phyloP scores from a whole-genome alignment of 2,888 invertebrate genomes.

The Brachypalpus laphriformis region DNA sequence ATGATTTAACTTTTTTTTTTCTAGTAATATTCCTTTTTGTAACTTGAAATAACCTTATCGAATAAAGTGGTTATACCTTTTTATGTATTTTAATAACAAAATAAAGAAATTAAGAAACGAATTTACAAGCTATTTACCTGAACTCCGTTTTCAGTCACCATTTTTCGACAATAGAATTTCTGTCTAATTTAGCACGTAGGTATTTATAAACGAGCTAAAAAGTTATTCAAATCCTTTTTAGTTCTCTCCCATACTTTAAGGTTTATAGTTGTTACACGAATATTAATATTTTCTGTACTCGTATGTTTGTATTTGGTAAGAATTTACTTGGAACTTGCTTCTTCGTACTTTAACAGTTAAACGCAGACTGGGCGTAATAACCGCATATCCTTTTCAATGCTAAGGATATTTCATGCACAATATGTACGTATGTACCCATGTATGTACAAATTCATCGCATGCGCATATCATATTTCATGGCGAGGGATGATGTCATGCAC shows the following conservation, averaged over 20 bases:
- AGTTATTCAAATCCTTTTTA: background rate
- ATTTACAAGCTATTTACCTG: conserved; percentile 79
- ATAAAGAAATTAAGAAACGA: conserved; percentile 11
- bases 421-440: background rate
- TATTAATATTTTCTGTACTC: background rate
- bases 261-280: background rate
- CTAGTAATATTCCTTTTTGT: too few species aligned
- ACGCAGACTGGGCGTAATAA: conserved; percentile 80
- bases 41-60: too few species aligned
- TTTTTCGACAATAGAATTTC: conserved; percentile 75
- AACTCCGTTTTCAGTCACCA: conserved; percentile 83
- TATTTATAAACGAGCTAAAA: background rate
- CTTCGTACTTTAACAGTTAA: conserved; percentile 81
- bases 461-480: conserved; percentile 76
- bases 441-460: conserved; percentile 78
- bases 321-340: conserved; percentile 76
- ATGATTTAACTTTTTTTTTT: too few species aligned
- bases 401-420: conserved; percentile 75
- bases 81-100: background rate
- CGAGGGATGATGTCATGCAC: conserved; percentile 66
- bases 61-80: too few species aligned
- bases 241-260: background rate
- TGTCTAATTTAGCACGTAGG: background rate
- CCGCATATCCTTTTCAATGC: conserved; percentile 78
- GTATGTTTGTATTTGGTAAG: background rate